Base-by-base conservation (phyloP, 2,888 invertebrate genomes). In the Apantesis nais region DNA sequence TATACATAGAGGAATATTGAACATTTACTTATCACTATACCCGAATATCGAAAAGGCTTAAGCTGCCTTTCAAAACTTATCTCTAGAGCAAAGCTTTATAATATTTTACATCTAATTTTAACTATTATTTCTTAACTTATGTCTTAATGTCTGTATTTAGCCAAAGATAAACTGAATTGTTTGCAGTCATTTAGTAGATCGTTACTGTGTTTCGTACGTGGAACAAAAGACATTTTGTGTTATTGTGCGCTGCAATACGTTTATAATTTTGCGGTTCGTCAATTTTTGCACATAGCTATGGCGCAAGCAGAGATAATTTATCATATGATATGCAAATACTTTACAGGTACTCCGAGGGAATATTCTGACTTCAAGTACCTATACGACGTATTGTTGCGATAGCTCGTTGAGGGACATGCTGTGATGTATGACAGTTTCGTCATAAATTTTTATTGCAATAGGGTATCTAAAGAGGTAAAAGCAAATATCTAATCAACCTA, bases 61-160 rank as follows among this genome's bases (percentile, higher is more conserved):
- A n/a, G 19, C 19, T 22, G 22, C 7, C 22, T 52, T 52, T 52
- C 9, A 52, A 55, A 55, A 8, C 52, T 11, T 55, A n/a, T 25
- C 12, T 12, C 25, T n/a, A 12, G 12, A 55, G n/a, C 2, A 52
- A 48, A 4, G 29, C 14, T 58, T 58, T 58, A 25, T n/a, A 55
- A 58, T 25, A 2, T 25, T 58, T 58, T 25, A n/a, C 16, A 39
- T n/a, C 9, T 8, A 39, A 39, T 62, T 12, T 14, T n/a, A n/a
- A 8, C 11, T 48, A 48, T 48, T 48, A 22, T 48, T 52, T 52
- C 48, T 52, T n/a, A 48, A 52, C 14, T 70, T 67, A 71, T 66
- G 65, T 58, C 55, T 79, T 69, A n/a, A 73, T 71, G 39, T 41
- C 25, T 66, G 34, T 70, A 78, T 72, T 73, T 69, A 58, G 37